Evolutionary conservation across 2,888 invertebrate genomes (phyloP), one percentile per base, ranked within the genome.

Genomic region (Camponotus fellah): DNA sequence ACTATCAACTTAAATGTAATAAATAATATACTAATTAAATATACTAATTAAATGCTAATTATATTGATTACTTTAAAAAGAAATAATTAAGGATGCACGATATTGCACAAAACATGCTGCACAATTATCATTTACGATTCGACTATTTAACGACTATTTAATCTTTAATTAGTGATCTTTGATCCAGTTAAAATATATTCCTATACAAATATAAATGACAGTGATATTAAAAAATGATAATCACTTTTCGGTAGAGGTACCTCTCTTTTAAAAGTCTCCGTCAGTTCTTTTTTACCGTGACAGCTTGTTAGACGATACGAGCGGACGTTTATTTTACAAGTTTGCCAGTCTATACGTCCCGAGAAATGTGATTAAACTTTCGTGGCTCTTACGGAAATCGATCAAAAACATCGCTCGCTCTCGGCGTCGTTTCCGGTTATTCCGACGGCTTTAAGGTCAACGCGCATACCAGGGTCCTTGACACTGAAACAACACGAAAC

Each of bases 401-500:
- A 80, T 80, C 60, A 80, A 60, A 80, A 60, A 60, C 74, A 37
- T 80, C 46, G 72, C 8, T 14, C 53, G 26, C n/a, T 46, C 14
- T 72, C 58, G 66, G 72, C 79, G 37, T 80, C 46, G 74, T 46
- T 80, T 71, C 60, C 46, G 79, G 60, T 72, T 80, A 80, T 80
- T 26, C 58, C 79, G 75, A 72, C 74, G 37, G 60, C 26, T 72
- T 80, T 80, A 80, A 72, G 79, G 79, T 80, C 79, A 80, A 62
- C 60, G 79, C 79, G 74, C 74, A 80, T 74, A 80, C 79, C 62
- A 80, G 12, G 75, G 37, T 80, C 79, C 79, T 80, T 80, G 79
- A 80, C 79, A 80, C 79, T 80, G 79, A 80, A 80, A 80, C 79
- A 80, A 80, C 79, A 80, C 79, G 74, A 80, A 80, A 80, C 74